Evolutionary conservation across 64 coral and sea anemone species (phyloP), one percentile per base, ranked within the genome.

Genomic region (Porites australiensis): DNA sequence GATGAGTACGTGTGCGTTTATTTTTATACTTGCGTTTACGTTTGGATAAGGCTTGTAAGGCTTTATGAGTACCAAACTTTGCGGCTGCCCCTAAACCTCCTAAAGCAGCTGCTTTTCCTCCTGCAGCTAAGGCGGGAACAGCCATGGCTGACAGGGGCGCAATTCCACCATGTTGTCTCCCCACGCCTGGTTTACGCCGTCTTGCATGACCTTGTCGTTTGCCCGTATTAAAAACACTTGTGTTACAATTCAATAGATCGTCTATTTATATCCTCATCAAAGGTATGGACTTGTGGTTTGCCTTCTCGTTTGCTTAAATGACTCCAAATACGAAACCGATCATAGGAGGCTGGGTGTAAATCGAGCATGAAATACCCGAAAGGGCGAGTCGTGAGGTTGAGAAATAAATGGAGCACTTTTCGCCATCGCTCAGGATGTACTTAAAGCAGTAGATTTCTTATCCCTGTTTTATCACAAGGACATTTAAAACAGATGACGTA

Each of bases 401-500:
- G 1, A n/a, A 79, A 90, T 12, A 27, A 20, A 27, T 90, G 60
- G 22, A 90, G 6, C 2, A 64, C 83, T 11, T 49, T 12, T 8
- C 54, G 49, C n/a, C 14, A 13, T 19, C 70, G 66, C 1, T 22
- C 61, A 0, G 4, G 11, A 55, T 67, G 77, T 2, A 45, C 74
- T 77, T 89, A 72, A 2, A 6, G 71, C 3, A 62, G 9, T 3
- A 89, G 49, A 2, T 9, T 90, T 0, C 58, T 46, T 12, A 79
- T 79, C 2, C 88, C 88, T 6, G 80, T 21, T 45, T 27, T 23
- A 70, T 90, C 88, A 2, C 88, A 4, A 0, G 22, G 45, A 49
- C 70, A 80, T 67, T 90, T 90, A 49, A 90, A 80, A 23, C 47
- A 44, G 50, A 67, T 49, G 37, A 90, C 45, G 50, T 90, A 90